Conservation (phyloP, 2,888 invertebrate genomes). For the Zeuzera pyrina region DNA sequence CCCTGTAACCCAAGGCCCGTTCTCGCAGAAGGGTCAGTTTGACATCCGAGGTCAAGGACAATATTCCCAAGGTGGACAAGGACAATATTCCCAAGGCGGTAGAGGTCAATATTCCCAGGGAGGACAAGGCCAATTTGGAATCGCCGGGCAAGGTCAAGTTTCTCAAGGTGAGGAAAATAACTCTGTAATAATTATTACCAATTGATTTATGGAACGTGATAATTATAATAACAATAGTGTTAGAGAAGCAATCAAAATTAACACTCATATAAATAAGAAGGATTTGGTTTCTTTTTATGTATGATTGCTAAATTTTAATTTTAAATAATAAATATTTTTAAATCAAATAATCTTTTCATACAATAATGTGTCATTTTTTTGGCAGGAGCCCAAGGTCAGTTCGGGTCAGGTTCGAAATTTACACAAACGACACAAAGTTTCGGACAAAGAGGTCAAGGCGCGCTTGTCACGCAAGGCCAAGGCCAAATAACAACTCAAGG, state of each 20-base stretch:
- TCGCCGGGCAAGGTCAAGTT: slow-evolving; percentile 1
- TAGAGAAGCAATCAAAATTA: no score
- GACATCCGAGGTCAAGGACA: slow-evolving; percentile 24
- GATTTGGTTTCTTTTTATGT: no score
- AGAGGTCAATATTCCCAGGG: slow-evolving; percentile 9
- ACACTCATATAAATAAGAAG: no score
- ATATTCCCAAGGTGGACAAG: slow-evolving; percentile 23
- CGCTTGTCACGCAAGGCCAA: slow-evolving; percentile 8
- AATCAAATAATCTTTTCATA: no score
- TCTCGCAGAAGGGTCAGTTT: slow-evolving; percentile 28
- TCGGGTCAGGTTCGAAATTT: slow-evolving; percentile 1
- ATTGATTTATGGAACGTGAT: background rate
- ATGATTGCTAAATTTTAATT: no score
- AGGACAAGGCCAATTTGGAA: slow-evolving; percentile 8
- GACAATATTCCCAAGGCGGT: slow-evolving; percentile 20
- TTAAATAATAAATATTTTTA: no score
- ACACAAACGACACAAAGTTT: slow-evolving; percentile 6
- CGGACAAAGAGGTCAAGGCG: slow-evolving; percentile 9
- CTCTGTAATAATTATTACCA: no score
- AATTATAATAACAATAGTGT: no score
- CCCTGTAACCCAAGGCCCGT: no score
- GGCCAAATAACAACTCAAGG: slow-evolving; percentile 7
- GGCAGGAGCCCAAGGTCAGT: background rate
- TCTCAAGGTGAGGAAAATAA: background rate
- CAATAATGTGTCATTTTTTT: no score